Percentiles rank a stretch among this genome's conserved stretches.
Evolutionary conservation across 2,888 invertebrate species (phyloP).

Genomic region (Ellobium chinense): DNA sequence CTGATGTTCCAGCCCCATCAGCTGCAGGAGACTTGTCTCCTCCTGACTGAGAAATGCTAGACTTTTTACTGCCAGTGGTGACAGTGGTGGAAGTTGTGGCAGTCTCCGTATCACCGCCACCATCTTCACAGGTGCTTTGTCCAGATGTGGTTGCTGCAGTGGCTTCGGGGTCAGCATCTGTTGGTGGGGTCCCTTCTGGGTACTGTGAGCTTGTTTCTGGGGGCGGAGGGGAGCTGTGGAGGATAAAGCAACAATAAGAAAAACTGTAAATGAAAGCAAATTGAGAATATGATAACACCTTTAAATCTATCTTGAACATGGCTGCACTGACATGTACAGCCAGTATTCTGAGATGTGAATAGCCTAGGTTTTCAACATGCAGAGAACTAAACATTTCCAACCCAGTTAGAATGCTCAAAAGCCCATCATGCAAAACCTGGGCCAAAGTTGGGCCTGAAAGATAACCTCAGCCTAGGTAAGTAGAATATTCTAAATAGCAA

Average conservation of each 20-base stretch:
- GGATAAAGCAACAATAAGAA: conserved; percentile 21
- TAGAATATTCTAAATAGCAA: too few species aligned
- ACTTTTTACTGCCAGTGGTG: neutral
- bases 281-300: too few species aligned
- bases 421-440: too few species aligned
- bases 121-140: neutral
- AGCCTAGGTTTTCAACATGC: too few species aligned
- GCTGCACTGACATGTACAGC: too few species aligned
- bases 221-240: conserved; percentile 55
- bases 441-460: too few species aligned
- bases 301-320: too few species aligned
- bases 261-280: neutral
- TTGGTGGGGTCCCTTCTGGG: conserved; percentile 44
- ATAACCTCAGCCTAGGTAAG: too few species aligned
- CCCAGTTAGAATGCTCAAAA: too few species aligned
- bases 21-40: neutral
- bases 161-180: conserved; percentile 31
- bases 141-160: neutral
- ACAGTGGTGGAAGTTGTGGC: neutral
- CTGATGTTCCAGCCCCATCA: neutral
- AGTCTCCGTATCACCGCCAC: neutral
- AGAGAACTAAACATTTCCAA: too few species aligned
- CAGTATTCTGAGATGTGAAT: too few species aligned
- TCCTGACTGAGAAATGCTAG: neutral
- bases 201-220: conserved; percentile 51